A percentile compares a stretch with the other conserved stretches of the same genome.
Evolutionary conservation across 1,140 invertebrate species (phyloP).

Genomic region (Drosophila truncata): DNA sequence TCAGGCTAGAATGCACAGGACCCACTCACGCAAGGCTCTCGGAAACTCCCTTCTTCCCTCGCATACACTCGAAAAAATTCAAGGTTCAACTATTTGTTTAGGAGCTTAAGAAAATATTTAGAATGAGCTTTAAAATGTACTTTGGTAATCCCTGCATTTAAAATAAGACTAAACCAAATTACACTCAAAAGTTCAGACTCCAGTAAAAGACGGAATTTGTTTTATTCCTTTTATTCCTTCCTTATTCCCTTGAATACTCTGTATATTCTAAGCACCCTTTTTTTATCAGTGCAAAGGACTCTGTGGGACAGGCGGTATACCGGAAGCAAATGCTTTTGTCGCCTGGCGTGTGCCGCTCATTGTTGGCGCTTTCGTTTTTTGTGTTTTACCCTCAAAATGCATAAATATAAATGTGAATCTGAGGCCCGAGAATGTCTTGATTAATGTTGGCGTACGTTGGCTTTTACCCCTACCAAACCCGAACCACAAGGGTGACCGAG

Average conservation of each 20-base stretch:
- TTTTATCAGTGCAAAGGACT: neutral
- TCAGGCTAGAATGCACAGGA: conserved; percentile 81
- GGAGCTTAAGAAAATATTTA: neutral
- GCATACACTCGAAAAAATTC: neutral
- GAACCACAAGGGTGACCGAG: neutral
- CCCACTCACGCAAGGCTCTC: neutral
- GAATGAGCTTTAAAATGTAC: neutral
- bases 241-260: neutral
- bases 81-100: too few relatives aligned
- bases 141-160: neutral
- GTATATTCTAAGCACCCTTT: neutral
- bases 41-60: neutral
- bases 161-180: neutral
- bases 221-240: too few relatives aligned
- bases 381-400: conserved; percentile 74
- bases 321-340: conserved; percentile 79
- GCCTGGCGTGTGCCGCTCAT: conserved; percentile 73
- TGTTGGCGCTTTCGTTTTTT: conserved; percentile 57
- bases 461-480: conserved; percentile 63
- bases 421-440: conserved; percentile 68
- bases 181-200: neutral
- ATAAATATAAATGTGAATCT: conserved; percentile 65
- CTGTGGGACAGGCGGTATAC: conserved; percentile 59
- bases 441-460: conserved; percentile 81
- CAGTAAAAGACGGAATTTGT: neutral